A percentile compares a stretch with the other conserved stretches of the same genome.
phyloP scores from a whole-genome alignment of 2,113 vertebrate species.

The Sterrhoptilus dennistouni region DNA sequence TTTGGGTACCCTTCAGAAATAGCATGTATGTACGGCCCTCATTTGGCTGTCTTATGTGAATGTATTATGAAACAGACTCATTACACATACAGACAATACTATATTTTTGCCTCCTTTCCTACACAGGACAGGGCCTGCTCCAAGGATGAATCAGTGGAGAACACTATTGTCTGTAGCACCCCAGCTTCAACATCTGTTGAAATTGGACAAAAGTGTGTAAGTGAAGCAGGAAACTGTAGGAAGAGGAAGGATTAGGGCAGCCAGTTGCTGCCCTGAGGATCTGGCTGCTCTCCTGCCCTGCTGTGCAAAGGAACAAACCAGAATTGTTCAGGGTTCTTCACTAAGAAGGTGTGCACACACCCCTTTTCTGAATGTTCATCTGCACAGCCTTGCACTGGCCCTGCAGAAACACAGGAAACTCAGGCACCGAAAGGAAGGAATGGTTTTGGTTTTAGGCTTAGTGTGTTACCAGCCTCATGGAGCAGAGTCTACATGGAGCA shows the following conservation, averaged over 20 bases:
- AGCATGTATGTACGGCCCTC: not conserved
- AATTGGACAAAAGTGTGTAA: not conserved
- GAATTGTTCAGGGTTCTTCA: not conserved
- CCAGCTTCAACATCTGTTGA: constrained; percentile 8
- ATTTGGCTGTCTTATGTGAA: not conserved
- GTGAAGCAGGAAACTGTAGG: not conserved
- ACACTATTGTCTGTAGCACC: constrained; percentile 20
- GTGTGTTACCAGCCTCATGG: not conserved
- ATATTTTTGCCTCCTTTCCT: constrained; percentile 5
- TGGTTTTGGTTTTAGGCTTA: not conserved
- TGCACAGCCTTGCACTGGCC: not conserved
- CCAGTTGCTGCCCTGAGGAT: constrained; percentile 5
- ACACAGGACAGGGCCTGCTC: constrained; percentile 49
- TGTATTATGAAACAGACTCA: constrained; percentile 26
- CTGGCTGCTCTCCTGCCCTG: not conserved
- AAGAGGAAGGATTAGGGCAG: constrained; percentile 32
- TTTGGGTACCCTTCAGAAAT: not conserved
- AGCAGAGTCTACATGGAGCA: not conserved
- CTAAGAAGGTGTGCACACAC: not conserved
- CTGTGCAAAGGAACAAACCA: not conserved
- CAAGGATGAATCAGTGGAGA: constrained; percentile 47
- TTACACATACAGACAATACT: not conserved
- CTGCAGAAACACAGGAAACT: not conserved
- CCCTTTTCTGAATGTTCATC: not conserved
- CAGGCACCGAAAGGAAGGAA: accelerated